phyloP scores from a whole-genome alignment of 2,797 vertebrate genomes.

The Oreochromis mossambicus region DNA sequence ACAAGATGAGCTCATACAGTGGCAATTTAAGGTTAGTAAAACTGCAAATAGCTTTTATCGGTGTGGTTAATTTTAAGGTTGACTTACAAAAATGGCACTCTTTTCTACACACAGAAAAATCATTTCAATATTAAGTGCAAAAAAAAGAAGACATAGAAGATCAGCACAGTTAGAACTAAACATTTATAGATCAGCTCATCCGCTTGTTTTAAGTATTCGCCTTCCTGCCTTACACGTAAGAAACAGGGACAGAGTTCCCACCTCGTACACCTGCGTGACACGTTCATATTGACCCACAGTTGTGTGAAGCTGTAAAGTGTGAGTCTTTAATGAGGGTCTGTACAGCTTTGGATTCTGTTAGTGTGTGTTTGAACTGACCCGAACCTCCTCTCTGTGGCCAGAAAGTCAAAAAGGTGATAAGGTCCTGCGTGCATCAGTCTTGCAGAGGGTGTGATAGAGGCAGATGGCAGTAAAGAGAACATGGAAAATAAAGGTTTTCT shows the following conservation, averaged over 20 bases:
- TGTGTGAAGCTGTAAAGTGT: not conserved
- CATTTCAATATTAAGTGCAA: not conserved
- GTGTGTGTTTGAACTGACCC: not conserved
- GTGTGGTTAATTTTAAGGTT: not conserved
- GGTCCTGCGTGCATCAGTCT: not conserved
- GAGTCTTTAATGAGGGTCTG: not conserved
- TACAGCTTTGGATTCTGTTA: not conserved
- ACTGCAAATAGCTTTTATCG: not conserved
- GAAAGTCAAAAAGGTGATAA: not conserved
- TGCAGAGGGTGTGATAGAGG: not conserved
- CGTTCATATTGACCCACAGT: not conserved
- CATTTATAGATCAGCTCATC: not conserved
- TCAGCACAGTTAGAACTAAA: rapidly evolving
- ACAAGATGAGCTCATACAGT: not conserved
- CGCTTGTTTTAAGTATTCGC: not conserved
- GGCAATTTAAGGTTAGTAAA: not conserved
- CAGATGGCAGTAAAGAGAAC: not conserved
- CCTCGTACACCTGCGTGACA: not conserved
- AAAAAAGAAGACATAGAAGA: not conserved
- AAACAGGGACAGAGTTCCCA: not conserved
- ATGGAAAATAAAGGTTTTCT: not conserved
- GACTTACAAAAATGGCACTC: not conserved
- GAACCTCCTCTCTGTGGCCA: not conserved
- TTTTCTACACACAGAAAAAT: not conserved
- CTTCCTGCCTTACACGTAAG: rapidly evolving